Percentiles rank a stretch among this genome's conserved stretches.
These are phyloP conservation scores for Rhynchonycteris naso DNA, from an alignment of 2,797 vertebrate genomes.

Conservation along the genomic window DNA sequence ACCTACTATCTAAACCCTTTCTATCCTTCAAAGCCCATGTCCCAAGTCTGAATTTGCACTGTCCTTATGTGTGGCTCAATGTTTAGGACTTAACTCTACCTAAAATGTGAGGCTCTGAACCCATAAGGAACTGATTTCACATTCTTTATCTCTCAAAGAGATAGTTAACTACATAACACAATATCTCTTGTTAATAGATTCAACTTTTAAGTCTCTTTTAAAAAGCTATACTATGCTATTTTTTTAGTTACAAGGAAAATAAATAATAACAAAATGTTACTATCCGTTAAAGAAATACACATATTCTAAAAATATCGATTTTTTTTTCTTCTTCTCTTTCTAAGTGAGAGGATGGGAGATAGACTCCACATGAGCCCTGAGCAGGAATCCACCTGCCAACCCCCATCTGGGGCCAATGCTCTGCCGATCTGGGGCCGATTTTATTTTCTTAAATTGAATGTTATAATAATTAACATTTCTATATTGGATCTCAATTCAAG, in stretches of 20 bases:
- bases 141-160: constrained; percentile 4
- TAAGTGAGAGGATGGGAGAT: too few relatives aligned
- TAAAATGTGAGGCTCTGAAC: neutral
- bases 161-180: neutral
- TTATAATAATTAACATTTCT: constrained; percentile 4
- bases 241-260: constrained; percentile 15
- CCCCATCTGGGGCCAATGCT: too few relatives aligned
- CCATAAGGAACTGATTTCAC: neutral
- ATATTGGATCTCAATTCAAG: constrained; percentile 19
- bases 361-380: too few relatives aligned
- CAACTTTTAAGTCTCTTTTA: constrained; percentile 1
- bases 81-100: neutral
- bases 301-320: neutral
- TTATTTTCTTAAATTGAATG: constrained; percentile 22
- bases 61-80: neutral
- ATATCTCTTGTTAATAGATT: neutral
- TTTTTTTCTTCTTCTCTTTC: neutral
- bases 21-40: neutral
- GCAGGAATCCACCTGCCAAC: too few relatives aligned
- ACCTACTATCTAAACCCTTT: neutral
- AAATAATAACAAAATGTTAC: constrained; percentile 10
- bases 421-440: neutral
- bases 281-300: neutral
- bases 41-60: neutral
- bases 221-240: neutral